Percentiles rank a stretch among this genome's conserved stretches.
Evolutionary conservation across 2,113 vertebrate species (phyloP).

Genomic region (Tretioscincus oriximinensis): DNA sequence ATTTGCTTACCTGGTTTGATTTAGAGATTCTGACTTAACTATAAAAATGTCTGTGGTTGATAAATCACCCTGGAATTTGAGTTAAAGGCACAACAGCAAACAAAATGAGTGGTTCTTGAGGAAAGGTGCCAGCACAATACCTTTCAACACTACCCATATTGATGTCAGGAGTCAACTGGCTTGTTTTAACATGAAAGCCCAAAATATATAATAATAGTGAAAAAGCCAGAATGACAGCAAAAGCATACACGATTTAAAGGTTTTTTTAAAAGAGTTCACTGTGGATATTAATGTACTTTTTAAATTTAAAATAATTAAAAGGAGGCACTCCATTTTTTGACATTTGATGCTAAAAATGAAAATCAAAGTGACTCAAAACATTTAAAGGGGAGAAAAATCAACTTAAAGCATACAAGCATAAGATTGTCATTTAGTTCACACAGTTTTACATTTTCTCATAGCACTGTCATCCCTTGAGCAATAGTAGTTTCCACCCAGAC

Average conservation of each 20-base stretch:
- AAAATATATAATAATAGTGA: neutral
- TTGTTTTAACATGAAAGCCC: neutral
- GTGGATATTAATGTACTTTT: too few relatives aligned
- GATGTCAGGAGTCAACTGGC: neutral
- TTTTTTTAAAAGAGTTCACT: too few relatives aligned
- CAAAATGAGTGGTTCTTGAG: neutral
- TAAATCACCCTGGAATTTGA: neutral
- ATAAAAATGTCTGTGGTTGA: neutral
- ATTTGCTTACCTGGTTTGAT: accelerated
- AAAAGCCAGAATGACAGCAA: neutral
- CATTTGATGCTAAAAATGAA: too few relatives aligned
- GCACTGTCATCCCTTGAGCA: too few relatives aligned
- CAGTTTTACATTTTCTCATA: too few relatives aligned
- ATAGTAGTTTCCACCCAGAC: too few relatives aligned
- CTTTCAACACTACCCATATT: neutral
- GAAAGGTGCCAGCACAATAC: neutral
- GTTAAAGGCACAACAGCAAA: neutral
- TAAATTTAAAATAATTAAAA: too few relatives aligned
- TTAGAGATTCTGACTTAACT: neutral
- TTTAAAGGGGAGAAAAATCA: too few relatives aligned
- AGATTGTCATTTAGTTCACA: too few relatives aligned
- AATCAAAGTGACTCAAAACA: too few relatives aligned
- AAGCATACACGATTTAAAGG: neutral
- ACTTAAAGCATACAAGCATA: too few relatives aligned
- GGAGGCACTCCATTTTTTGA: too few relatives aligned